These are phyloP conservation scores for Onchidella celtica DNA, from an alignment of 2,888 invertebrate genomes.

Conservation along the genomic window DNA sequence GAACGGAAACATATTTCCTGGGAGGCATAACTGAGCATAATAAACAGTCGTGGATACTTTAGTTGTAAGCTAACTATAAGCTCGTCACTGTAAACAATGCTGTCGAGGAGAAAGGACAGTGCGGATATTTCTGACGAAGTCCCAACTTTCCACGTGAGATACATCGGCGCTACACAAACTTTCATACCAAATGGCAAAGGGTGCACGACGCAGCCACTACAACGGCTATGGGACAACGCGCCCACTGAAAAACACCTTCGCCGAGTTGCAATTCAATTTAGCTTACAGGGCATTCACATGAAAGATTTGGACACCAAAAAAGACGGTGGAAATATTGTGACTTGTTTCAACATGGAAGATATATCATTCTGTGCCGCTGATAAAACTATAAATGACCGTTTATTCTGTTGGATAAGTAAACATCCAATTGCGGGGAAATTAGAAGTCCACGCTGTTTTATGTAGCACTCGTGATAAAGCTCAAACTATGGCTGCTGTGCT, in stretches of 20 bases:
- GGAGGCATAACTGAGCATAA: no score
- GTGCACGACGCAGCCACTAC: slow-evolving; percentile 68
- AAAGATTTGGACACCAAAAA: slow-evolving; percentile 51
- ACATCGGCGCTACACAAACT: slow-evolving; percentile 69
- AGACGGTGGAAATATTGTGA: background rate
- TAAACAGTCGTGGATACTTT: no score
- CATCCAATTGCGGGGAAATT: slow-evolving; percentile 52
- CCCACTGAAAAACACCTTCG: slow-evolving; percentile 64
- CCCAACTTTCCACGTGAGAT: slow-evolving; percentile 70
- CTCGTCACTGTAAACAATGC: slow-evolving; percentile 65
- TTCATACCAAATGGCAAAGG: slow-evolving; percentile 69
- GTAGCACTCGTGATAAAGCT: slow-evolving; percentile 68
- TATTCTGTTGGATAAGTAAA: slow-evolving; percentile 73
- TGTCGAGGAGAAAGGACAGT: slow-evolving; percentile 64
- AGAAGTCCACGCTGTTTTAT: slow-evolving; percentile 71
- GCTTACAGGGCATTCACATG: slow-evolving; percentile 61
- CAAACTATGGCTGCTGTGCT: slow-evolving; percentile 64
- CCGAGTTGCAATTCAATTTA: slow-evolving; percentile 62
- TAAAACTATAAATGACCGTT: slow-evolving; percentile 63
- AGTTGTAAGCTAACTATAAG: no score
- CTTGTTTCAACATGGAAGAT: slow-evolving; percentile 66
- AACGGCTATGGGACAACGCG: slow-evolving; percentile 73
- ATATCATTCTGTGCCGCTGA: slow-evolving; percentile 75
- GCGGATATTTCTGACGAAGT: slow-evolving; percentile 71
- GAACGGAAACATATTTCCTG: no score